Base-by-base conservation (phyloP, 2,888 invertebrate species). In the Polydrusus pterygomalis region DNA sequence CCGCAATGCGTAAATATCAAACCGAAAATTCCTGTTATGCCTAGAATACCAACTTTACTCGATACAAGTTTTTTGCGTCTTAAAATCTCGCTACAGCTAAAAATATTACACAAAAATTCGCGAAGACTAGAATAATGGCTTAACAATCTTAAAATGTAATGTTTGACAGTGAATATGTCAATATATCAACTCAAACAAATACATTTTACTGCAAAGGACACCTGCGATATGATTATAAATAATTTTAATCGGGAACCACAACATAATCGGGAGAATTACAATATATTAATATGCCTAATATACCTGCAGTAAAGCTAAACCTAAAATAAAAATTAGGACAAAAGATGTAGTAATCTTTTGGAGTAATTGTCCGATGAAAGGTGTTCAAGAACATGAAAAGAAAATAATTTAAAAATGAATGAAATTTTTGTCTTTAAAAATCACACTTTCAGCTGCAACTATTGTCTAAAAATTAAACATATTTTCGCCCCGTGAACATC, bases 121-220 rank as follows among this genome's bases (percentile, higher is more conserved):
- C 63, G 74, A 75, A 75, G 75, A 75, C 75, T 75, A 75, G 75
- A 72, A 72, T 47, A 62, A 70, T 71, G 68, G 62, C 63, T 30
- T 40, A 58, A 69, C 34, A 45, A 25, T n/a, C 6, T 34, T 45
- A 43, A 58, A 58, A 68, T 58, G 54, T 45, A 25, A 9, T 54
- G 65, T 72, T 65, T 72, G 10, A 40, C 30, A 58, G 15, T 71
- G 64, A 54, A 63, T 58, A 58, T 45, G 18, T 0, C 11, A 20
- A 25, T 43, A 20, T 20, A 65, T 65, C 25, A 67, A 70, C 18
- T 64, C 65, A 56, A 65, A 72, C 54, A 72, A 58, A 25, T 18
- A 63, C 58, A 72, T 56, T 56, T 64, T 10, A 47, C 10, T 51
- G 30, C 18, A 20, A 17, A 65, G 34, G 49, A 68, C 45, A 70